phyloP scores from a whole-genome alignment of 1,140 invertebrate species.

The Zaprionus tsacasi region DNA sequence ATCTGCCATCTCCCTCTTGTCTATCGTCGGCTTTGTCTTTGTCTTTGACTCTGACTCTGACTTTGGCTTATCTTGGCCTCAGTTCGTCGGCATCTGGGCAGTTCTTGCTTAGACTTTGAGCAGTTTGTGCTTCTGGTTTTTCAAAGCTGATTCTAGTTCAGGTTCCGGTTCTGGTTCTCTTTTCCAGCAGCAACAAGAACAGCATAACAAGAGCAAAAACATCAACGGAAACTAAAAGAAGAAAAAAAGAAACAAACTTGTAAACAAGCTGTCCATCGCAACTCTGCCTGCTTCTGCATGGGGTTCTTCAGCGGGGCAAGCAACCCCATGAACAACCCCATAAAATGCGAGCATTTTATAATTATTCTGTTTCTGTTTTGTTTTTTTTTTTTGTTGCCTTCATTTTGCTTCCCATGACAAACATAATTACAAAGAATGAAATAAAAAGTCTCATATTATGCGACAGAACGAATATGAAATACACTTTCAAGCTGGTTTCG shows the following conservation, averaged over 20 bases:
- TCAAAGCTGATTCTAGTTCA: not conserved
- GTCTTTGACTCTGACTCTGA: slow-evolving; percentile 16
- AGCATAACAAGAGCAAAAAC: slow-evolving; percentile 3
- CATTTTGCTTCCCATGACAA: slow-evolving; percentile 34
- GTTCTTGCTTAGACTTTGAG: slow-evolving; percentile 11
- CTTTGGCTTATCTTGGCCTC: slow-evolving; percentile 14
- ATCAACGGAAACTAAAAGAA: slow-evolving; percentile 28
- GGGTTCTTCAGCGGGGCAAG: slow-evolving; percentile 6
- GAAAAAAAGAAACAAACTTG: slow-evolving; percentile 6
- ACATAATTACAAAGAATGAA: slow-evolving; percentile 43
- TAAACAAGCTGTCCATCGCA: slow-evolving; percentile 2
- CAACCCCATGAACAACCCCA: slow-evolving; percentile 32
- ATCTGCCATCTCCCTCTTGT: slow-evolving; percentile 9
- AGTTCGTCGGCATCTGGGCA: slow-evolving; percentile 18
- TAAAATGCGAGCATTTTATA: slow-evolving; percentile 13
- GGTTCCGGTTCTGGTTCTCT: slow-evolving; percentile 6
- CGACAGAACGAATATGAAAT: not conserved
- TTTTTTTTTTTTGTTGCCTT: slow-evolving; percentile 13
- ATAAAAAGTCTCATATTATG: not conserved
- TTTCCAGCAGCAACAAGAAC: not conserved
- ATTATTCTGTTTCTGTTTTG: slow-evolving; percentile 18
- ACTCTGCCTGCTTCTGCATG: not conserved
- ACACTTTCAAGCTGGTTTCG: not conserved
- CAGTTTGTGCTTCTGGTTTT: slow-evolving; percentile 3
- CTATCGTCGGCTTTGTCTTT: slow-evolving; percentile 12